Conservation (phyloP, 2,113 vertebrate species). For the Saccopteryx leptura region DNA sequence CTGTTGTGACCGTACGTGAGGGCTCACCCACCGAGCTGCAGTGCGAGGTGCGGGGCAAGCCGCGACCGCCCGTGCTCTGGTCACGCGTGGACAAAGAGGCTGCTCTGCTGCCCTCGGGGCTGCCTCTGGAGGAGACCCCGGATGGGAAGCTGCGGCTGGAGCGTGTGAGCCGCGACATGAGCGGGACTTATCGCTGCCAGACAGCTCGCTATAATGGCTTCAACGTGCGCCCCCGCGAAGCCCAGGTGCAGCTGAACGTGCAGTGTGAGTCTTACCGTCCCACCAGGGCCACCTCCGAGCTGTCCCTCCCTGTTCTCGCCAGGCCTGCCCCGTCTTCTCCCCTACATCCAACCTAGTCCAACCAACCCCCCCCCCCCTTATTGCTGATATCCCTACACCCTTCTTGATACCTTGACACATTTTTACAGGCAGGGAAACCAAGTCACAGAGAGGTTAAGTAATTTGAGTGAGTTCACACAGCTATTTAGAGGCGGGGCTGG, state of each 20-base stretch:
- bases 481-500: not conserved
- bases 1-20: conserved; percentile 92
- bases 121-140: conserved; percentile 89
- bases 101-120: conserved; percentile 92
- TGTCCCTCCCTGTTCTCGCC: not conserved
- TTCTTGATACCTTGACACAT: not conserved
- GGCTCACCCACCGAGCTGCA: conserved; percentile 94
- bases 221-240: conserved; percentile 96
- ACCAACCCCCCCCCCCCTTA: not conserved
- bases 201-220: conserved; percentile 98
- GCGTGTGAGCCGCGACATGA: conserved; percentile 95
- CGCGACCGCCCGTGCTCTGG: conserved; percentile 96
- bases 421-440: not conserved
- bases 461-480: not conserved
- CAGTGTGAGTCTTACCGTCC: conserved; percentile 93
- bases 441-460: not conserved
- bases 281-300: not conserved
- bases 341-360: not conserved
- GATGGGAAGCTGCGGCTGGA: conserved; percentile 94
- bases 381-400: no score
- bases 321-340: not conserved
- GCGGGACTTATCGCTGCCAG: conserved; percentile 96
- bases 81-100: conserved; percentile 95
- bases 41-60: conserved; percentile 96
- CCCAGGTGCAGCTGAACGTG: conserved; percentile 96